phyloP scores from a whole-genome alignment of 2,888 invertebrate genomes.

The Tetanocera ferruginea region DNA sequence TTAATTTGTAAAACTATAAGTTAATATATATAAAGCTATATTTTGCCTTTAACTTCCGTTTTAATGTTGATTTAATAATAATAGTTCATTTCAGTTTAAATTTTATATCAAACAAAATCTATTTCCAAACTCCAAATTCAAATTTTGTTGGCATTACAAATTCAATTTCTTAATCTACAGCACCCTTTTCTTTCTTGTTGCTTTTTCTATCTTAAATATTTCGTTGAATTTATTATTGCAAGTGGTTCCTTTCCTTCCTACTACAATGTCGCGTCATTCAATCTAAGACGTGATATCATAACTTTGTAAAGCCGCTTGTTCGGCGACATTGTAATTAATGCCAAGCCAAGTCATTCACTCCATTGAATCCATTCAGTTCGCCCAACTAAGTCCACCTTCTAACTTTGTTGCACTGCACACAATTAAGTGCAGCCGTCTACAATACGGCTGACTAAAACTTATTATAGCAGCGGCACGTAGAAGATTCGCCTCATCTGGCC shows the following conservation, averaged over 20 bases:
- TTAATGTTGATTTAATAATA: neutral
- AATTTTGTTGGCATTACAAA: too few species aligned
- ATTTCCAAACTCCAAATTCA: neutral
- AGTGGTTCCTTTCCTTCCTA: neutral
- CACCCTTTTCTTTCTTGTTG: too few species aligned
- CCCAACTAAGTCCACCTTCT: neutral
- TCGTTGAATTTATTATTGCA: neutral
- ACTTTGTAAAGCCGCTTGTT: neutral
- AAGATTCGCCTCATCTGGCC: too few species aligned
- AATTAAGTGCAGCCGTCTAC: constrained; percentile 36
- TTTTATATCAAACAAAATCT: neutral
- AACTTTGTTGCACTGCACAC: constrained; percentile 17
- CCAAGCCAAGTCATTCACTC: neutral
- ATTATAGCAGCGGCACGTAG: too few species aligned
- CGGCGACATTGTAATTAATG: constrained; percentile 33
- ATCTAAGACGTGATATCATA: neutral
- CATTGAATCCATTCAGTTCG: neutral
- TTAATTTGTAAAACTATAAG: too few species aligned
- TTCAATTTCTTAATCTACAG: too few species aligned
- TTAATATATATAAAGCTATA: too few species aligned
- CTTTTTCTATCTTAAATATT: neutral
- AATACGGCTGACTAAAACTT: constrained; percentile 14
- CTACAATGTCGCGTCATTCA: neutral
- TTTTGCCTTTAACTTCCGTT: too few species aligned
- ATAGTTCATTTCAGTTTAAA: neutral